Evolutionary conservation across 1,140 invertebrate genomes (phyloP), one percentile per base, ranked within the genome.

Genomic region (Microplitis mediator): DNA sequence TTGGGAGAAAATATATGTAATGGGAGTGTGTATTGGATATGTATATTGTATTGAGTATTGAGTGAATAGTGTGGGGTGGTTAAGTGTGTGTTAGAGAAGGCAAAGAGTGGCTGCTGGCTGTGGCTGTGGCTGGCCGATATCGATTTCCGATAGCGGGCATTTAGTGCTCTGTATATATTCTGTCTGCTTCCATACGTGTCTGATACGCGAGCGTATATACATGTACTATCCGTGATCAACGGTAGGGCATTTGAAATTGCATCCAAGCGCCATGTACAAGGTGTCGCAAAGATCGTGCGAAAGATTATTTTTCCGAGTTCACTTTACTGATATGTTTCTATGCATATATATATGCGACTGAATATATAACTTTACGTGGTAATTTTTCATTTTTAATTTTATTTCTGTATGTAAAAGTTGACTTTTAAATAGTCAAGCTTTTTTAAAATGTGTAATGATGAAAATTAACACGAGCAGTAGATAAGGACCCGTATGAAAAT

Each of bases 91-190:
- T 63, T 66, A 52, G 64, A 66, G 79, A 72, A 64, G 45, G 54
- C 64, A 72, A 82, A 83, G 80, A 82, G 84, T 81, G 78, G 79
- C 79, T 84, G 82, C 79, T 81, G 77, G 79, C 80, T 84, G 81
- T 81, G 77, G 79, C 80, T 84, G 81, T 79, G 79, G 81, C 81
- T 85, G 82, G 74, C 78, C 77, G 77, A 84, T 83, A 86, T 86
- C 83, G 84, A 86, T 85, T 86, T 86, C 81, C 83, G 80, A 86
- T 85, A 84, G 75, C 76, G 78, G 65, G 80, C 82, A 84, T 86
- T 86, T 84, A 84, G 84, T 82, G 78, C 80, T 82, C 81, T 82
- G 78, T 83, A 84, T 13, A 50, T 84, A 85, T 85, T 83, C 82
- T 79, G 81, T 84, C 81, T 82, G 81, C 80, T 81, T 76, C 76